phyloP scores from a whole-genome alignment of 2,797 vertebrate genomes.

The Silurus lanzhouensis region DNA sequence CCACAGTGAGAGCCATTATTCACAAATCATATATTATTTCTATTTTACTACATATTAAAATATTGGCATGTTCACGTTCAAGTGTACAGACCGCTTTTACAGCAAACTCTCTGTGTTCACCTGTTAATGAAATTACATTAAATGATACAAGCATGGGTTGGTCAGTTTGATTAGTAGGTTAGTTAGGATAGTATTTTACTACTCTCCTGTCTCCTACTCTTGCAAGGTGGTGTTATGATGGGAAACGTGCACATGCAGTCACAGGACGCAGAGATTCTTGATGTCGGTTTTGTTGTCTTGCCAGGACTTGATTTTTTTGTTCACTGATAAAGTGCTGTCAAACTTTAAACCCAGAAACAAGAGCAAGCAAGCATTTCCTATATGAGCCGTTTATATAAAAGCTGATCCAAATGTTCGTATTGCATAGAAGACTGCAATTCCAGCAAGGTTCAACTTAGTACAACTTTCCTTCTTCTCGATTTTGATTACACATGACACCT shows the following conservation, averaged over 20 bases:
- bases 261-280: neutral
- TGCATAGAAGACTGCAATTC: constrained; percentile 8
- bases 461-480: constrained; percentile 27
- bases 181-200: neutral
- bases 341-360: neutral
- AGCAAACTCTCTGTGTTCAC: neutral
- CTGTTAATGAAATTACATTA: neutral
- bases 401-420: neutral
- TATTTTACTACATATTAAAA: neutral
- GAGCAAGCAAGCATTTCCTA: neutral
- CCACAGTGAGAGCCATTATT: too few species aligned
- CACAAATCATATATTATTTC: too few species aligned
- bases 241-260: neutral
- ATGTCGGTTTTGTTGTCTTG: neutral
- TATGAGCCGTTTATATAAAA: neutral
- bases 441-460: constrained; percentile 25
- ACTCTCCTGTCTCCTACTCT: neutral
- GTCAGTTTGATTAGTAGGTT: neutral
- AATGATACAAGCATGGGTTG: neutral
- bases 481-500: constrained; percentile 25
- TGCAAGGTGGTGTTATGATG: neutral
- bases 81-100: neutral
- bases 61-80: neutral
- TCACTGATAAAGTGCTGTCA: neutral
- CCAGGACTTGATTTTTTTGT: neutral